phyloP scores from a whole-genome alignment of 23 tunicate genomes.

The Aplidium turbinatum region DNA sequence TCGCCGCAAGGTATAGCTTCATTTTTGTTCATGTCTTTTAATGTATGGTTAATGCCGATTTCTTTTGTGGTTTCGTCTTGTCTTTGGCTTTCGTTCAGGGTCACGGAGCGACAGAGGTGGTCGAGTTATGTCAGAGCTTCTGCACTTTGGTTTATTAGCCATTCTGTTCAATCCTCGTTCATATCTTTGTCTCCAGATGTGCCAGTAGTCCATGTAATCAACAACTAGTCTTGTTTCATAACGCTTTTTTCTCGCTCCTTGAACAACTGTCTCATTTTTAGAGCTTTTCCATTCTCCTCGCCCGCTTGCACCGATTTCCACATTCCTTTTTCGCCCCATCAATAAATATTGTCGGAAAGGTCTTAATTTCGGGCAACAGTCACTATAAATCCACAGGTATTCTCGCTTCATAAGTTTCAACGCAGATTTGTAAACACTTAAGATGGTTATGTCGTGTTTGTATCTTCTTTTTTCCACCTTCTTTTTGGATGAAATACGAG shows the following conservation, averaged over 20 bases:
- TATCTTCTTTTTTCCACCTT: constrained; percentile 48
- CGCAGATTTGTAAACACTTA: constrained; percentile 51
- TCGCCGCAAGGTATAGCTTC: no score
- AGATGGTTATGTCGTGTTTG: constrained; percentile 61
- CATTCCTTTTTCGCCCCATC: constrained; percentile 76
- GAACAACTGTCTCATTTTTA: constrained; percentile 1
- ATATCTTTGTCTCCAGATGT: constrained; percentile 65
- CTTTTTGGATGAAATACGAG: constrained; percentile 52
- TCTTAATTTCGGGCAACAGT: constrained; percentile 85
- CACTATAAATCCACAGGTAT: constrained; percentile 82
- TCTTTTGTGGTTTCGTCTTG: no score
- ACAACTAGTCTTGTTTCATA: constrained; percentile 78
- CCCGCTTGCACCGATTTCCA: constrained; percentile 33
- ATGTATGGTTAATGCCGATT: no score
- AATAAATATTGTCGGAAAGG: constrained; percentile 70
- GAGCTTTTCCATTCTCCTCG: constrained; percentile 29
- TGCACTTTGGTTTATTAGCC: constrained; percentile 49
- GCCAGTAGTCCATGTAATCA: constrained; percentile 88
- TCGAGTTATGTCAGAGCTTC: background rate
- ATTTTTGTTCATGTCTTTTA: no score
- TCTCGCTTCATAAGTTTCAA: constrained; percentile 75
- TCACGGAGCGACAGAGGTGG: background rate
- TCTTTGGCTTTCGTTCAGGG: constrained; percentile 5
- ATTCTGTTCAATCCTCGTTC: constrained; percentile 42
- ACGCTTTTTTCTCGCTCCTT: background rate